Evolutionary conservation across 37 sponge, comb jelly and placozoan species (phyloP).

Genomic region (Geodia barretti): DNA sequence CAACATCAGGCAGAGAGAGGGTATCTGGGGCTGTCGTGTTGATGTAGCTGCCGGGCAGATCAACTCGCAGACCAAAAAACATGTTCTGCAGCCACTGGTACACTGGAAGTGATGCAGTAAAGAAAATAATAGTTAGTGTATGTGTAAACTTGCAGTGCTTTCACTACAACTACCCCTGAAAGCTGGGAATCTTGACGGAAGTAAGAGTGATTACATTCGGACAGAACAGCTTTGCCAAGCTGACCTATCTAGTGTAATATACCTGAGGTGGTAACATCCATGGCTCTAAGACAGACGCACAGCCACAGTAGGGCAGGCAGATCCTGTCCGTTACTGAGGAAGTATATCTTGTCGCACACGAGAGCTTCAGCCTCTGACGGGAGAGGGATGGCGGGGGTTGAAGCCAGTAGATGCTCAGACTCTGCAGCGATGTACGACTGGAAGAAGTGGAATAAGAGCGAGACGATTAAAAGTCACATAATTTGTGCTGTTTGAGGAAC

Average conservation of each 20-base stretch:
- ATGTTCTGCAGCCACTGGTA: slow-evolving; percentile 44
- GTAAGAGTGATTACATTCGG: too few relatives aligned
- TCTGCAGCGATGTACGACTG: not conserved
- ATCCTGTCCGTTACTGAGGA: not conserved
- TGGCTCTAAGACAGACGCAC: slow-evolving; percentile 21
- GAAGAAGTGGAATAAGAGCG: not conserved
- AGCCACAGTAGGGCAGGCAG: slow-evolving; percentile 52
- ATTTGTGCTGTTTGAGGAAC: too few relatives aligned
- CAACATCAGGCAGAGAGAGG: slow-evolving; percentile 62
- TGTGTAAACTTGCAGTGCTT: too few relatives aligned
- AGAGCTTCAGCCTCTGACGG: not conserved
- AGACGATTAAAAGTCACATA: too few relatives aligned
- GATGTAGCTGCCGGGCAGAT: slow-evolving; percentile 7
- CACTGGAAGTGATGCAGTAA: slow-evolving; percentile 16
- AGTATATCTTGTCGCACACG: not conserved
- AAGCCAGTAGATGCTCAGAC: not conserved
- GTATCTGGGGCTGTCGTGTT: slow-evolving; percentile 17
- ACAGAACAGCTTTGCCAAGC: too few relatives aligned
- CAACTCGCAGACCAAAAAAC: slow-evolving; percentile 34
- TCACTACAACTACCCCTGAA: too few relatives aligned
- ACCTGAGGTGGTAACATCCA: slow-evolving; percentile 38
- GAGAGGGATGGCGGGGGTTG: not conserved
- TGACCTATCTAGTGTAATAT: not conserved
- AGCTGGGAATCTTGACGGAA: too few relatives aligned
- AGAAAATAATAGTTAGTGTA: too few relatives aligned